A percentile compares a stretch with the other conserved stretches of the same genome.
phyloP scores from a whole-genome alignment of 2,888 invertebrate genomes.

The Philereme transversata region DNA sequence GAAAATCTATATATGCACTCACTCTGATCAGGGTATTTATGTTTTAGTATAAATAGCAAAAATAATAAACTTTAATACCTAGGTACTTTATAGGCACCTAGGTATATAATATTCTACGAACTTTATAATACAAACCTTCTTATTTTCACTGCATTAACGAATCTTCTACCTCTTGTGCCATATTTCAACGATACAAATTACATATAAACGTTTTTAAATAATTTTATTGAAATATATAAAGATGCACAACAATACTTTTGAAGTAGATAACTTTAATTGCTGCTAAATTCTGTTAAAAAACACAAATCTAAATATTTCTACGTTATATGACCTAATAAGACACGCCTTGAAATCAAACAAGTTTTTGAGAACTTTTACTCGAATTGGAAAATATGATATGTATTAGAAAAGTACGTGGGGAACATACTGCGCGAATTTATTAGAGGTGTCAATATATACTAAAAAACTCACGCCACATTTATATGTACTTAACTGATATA shows the following conservation, averaged over 20 bases:
- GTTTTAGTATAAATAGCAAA: too few species aligned
- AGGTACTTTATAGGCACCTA: too few species aligned
- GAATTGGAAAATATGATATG: constrained; percentile 17
- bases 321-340: not conserved
- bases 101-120: too few species aligned
- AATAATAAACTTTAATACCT: too few species aligned
- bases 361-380: constrained; percentile 22
- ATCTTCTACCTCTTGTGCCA: constrained; percentile 40
- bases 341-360: not conserved
- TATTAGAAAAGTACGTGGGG: constrained; percentile 45
- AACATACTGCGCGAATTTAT: constrained; percentile 62
- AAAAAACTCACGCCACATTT: constrained; percentile 14
- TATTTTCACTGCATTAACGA: constrained; percentile 39
- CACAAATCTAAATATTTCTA: not conserved
- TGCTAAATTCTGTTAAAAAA: not conserved
- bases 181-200: constrained; percentile 1
- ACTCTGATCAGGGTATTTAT: too few species aligned
- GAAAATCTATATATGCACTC: too few species aligned
- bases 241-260: too few species aligned
- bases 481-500: not conserved
- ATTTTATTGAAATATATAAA: not conserved
- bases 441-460: constrained; percentile 46
- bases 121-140: not conserved
- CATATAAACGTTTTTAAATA: not conserved
- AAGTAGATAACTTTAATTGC: too few species aligned